Conservation (phyloP, 1,140 invertebrate species). For the Leptoteleia sp. region DNA sequence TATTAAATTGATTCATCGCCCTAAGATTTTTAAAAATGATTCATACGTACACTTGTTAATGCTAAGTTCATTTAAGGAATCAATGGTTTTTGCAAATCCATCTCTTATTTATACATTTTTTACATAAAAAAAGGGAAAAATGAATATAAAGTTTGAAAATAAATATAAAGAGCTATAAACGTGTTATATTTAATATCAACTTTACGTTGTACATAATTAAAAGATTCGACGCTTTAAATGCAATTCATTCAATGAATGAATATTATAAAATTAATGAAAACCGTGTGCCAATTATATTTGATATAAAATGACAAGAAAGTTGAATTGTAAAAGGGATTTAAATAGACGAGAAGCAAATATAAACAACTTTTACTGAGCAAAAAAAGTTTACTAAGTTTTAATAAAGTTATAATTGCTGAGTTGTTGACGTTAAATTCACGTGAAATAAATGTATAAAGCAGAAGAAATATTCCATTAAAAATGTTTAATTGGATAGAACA, state of each 20-base stretch:
- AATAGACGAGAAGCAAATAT: background rate
- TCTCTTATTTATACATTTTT: slow-evolving; percentile 31
- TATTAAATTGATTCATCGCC: slow-evolving; percentile 35
- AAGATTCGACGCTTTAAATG: background rate
- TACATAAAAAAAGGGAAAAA: slow-evolving; percentile 6
- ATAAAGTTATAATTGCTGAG: too few relatives aligned
- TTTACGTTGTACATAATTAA: slow-evolving; percentile 13
- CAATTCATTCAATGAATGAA: slow-evolving; percentile 7
- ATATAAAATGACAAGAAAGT: slow-evolving; percentile 21
- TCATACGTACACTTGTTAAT: slow-evolving; percentile 13
- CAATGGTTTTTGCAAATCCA: slow-evolving; percentile 14
- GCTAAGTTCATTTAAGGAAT: slow-evolving; percentile 27
- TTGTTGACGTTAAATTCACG: too few relatives aligned
- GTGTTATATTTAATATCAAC: too few relatives aligned
- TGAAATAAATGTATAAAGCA: too few relatives aligned
- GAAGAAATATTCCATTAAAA: too few relatives aligned
- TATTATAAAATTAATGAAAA: background rate
- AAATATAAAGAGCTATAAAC: background rate
- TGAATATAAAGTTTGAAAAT: background rate
- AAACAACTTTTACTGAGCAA: slow-evolving; percentile 15
- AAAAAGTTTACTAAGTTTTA: slow-evolving; percentile 33
- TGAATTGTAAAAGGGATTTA: slow-evolving; percentile 37
- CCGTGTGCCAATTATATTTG: slow-evolving; percentile 45
- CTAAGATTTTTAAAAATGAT: slow-evolving; percentile 27
- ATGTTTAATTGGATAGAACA: too few relatives aligned